These are phyloP conservation scores for Benthosema pterotum DNA, from an alignment of 2,797 vertebrate species.

Conservation along the genomic window DNA sequence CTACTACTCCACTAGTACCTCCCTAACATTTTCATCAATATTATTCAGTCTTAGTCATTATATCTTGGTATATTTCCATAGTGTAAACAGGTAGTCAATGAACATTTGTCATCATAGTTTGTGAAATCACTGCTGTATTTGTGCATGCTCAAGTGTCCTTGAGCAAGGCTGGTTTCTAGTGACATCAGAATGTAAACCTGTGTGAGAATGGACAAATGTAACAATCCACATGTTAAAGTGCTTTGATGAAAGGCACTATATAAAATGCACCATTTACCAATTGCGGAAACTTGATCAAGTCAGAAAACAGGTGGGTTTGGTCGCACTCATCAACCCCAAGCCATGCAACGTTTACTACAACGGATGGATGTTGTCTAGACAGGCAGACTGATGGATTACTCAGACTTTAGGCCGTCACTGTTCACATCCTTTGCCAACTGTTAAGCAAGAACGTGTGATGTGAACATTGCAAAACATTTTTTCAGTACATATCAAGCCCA, in stretches of 20 bases:
- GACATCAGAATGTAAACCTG: too few relatives aligned
- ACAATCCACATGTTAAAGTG: slow-evolving; percentile 15
- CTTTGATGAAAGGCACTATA: slow-evolving; percentile 9
- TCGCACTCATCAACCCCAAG: slow-evolving; percentile 14
- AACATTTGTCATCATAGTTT: too few relatives aligned
- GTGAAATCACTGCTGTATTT: too few relatives aligned
- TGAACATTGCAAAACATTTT: slow-evolving; percentile 1
- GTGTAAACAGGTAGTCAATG: too few relatives aligned
- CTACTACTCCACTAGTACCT: too few relatives aligned
- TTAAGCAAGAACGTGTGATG: background rate
- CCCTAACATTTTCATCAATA: too few relatives aligned
- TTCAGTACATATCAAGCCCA: background rate
- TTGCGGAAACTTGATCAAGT: slow-evolving; percentile 12
- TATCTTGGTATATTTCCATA: too few relatives aligned
- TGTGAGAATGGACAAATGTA: too few relatives aligned
- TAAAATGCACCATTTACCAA: background rate
- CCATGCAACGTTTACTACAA: slow-evolving; percentile 6
- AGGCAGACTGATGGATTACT: slow-evolving; percentile 33
- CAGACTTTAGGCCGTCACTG: slow-evolving; percentile 19
- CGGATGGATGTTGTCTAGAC: slow-evolving; percentile 39
- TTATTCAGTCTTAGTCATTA: too few relatives aligned
- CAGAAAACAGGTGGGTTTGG: slow-evolving; percentile 14
- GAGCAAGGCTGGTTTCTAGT: too few relatives aligned
- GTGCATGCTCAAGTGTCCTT: too few relatives aligned
- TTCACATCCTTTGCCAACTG: slow-evolving; percentile 5